phyloP scores from a whole-genome alignment of 2,888 invertebrate genomes.

The Geophilus truncorum region DNA sequence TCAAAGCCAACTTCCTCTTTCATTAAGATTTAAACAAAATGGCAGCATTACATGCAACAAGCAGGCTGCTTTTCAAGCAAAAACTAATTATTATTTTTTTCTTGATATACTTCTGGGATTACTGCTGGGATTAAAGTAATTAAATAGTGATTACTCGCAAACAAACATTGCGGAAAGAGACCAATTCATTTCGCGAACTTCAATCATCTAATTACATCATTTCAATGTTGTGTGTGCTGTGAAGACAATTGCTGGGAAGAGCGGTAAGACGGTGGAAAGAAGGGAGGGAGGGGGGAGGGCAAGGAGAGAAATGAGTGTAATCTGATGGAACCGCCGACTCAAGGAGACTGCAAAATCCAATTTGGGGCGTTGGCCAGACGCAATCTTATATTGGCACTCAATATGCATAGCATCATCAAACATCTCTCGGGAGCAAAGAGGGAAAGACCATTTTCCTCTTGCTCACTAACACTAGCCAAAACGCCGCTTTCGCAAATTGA shows the following conservation, averaged over 20 bases:
- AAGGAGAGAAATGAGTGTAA: not conserved
- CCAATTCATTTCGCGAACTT: not conserved
- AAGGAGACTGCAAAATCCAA: not conserved
- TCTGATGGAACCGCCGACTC: not conserved
- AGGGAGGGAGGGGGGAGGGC: too few relatives aligned
- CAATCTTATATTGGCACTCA: not conserved
- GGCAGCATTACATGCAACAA: not conserved
- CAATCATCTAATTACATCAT: not conserved
- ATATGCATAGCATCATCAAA: slow-evolving; percentile 12
- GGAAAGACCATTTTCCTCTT: not conserved
- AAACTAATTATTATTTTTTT: not conserved
- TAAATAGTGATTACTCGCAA: not conserved
- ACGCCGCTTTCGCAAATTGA: too few relatives aligned
- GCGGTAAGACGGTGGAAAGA: not conserved
- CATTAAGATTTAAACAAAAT: too few relatives aligned
- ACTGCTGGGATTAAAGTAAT: not conserved
- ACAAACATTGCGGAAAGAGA: not conserved
- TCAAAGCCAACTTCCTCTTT: not conserved
- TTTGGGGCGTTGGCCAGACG: slow-evolving; percentile 1
- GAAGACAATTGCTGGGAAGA: not conserved
- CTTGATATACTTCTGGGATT: not conserved
- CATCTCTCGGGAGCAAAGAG: not conserved
- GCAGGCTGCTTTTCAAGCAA: not conserved
- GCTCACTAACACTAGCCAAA: not conserved
- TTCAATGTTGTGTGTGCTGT: not conserved